Evolutionary conservation across 2,888 invertebrate genomes (phyloP), one percentile per base, ranked within the genome.

Genomic region (Lottia scabra): DNA sequence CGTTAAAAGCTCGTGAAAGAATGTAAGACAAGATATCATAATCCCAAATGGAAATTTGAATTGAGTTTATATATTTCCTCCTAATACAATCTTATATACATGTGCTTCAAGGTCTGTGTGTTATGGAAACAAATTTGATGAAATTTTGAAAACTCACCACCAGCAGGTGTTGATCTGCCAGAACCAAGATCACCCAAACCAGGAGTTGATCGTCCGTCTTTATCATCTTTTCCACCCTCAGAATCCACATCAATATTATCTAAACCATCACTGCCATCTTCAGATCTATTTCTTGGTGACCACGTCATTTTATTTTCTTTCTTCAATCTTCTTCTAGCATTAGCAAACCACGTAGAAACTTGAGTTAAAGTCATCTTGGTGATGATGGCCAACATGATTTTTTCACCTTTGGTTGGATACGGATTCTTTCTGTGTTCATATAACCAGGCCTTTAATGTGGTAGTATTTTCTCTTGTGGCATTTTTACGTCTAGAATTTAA

Each of bases 221-320:
- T 72, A 81, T 85, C 75, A 26, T 70, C 67, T 3, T 65, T 44
- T 63, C 43, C 38, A 6, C 77, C 79, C 16, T 79, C 80, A 67
- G 80, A 82, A 30, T 89, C 88, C 48, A 88, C 88, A 67, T 85
- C 87, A 63, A 87, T 88, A 16, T 84, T 82, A n/a, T 83, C 77
- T 27, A 77, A 81, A 12, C 75, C 81, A 64, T 80, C 78, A 44
- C 75, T 78, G 6, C 75, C 78, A 45, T 80, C 81, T 65, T 82
- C 81, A 10, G 81, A 81, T 63, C 89, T 80, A 90, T 97, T 97
- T 90, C 96, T 94, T 75, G 96, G 96, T 88, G 96, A 95, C 97
- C 97, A 97, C 78, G 96, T 97, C 96, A 97, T 97, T 90, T 97
- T 97, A 91, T 97, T 98, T 91, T 97, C 97, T 89, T 98, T 98